phyloP scores from a whole-genome alignment of 1,140 invertebrate species.

The Drosophila tani region DNA sequence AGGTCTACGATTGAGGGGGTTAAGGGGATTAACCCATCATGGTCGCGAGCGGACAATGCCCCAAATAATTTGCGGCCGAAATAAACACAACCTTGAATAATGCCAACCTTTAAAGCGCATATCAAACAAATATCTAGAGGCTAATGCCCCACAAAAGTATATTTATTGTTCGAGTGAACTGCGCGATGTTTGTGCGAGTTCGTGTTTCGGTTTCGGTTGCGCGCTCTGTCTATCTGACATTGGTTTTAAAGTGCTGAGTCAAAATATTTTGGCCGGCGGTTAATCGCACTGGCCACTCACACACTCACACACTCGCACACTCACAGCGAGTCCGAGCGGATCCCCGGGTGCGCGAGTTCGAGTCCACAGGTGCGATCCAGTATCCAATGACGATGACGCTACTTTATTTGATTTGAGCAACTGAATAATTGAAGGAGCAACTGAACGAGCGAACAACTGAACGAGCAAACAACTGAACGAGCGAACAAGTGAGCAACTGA shows the following conservation, averaged over 20 bases:
- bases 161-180: constrained; percentile 17
- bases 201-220: constrained; percentile 29
- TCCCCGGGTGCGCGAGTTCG: background rate
- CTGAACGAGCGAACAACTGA: background rate
- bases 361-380: constrained; percentile 23
- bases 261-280: constrained; percentile 65
- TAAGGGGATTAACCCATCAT: constrained; percentile 25
- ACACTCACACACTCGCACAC: background rate
- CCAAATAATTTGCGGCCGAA: constrained; percentile 51
- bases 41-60: constrained; percentile 45
- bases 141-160: constrained; percentile 54
- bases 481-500: background rate
- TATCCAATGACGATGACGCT: constrained; percentile 12
- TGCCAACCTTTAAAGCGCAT: constrained; percentile 52
- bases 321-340: constrained; percentile 3
- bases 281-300: constrained; percentile 40
- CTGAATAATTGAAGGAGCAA: background rate
- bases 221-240: constrained; percentile 61
- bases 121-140: constrained; percentile 58
- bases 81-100: constrained; percentile 60
- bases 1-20: background rate
- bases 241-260: constrained; percentile 70
- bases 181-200: constrained; percentile 24
- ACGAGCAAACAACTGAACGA: background rate
- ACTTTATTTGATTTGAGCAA: background rate